Evolutionary conservation across 2,888 invertebrate genomes (phyloP), one percentile per base, ranked within the genome.

Genomic region (Cephus nigrinus): DNA sequence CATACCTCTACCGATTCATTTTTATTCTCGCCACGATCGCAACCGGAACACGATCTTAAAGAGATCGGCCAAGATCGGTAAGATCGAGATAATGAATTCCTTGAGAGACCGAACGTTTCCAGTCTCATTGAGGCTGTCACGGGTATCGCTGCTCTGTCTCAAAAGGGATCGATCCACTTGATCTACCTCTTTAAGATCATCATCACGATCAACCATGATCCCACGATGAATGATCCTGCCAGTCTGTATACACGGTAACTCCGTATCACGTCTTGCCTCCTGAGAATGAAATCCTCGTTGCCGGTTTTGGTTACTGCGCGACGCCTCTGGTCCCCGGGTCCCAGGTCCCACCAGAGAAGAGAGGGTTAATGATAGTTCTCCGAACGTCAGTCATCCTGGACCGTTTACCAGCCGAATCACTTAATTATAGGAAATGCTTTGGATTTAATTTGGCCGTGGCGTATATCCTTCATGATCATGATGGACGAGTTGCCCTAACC

Each of bases 351-450:
- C 55, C 55, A 9, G 9, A 23, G 71, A 33, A 33, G 71, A 71
- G 31, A 71, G 69, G 78, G 31, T 74, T 83, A 83, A 83, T 80
- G 76, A 83, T 81, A 83, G 75, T 69, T 72, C 34, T 74, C n/a
- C 77, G 55, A 34, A 75, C 76, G 80, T 80, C 78, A 76, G 75
- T 80, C 79, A 78, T 78, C 40, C 73, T 40, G 35, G 9, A 75
- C 71, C 71, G 75, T 78, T 78, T 75, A 78, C 33, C 75, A 71
- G 76, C 79, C 79, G 79, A 82, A 81, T 82, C 80, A 80, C 82
- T 85, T 82, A 76, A 84, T 85, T 82, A 83, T 78, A 82, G 77
- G 79, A 80, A 83, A 81, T 80, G 83, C 76, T 78, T 78, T 78
- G 81, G 73, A 78, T 83, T 79, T 75, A 79, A 82, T 82, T 83